A percentile compares a stretch with the other conserved stretches of the same genome.
Conservation (phyloP, 2,888 invertebrate genomes). For the Caenorhabditis uteleia region DNA sequence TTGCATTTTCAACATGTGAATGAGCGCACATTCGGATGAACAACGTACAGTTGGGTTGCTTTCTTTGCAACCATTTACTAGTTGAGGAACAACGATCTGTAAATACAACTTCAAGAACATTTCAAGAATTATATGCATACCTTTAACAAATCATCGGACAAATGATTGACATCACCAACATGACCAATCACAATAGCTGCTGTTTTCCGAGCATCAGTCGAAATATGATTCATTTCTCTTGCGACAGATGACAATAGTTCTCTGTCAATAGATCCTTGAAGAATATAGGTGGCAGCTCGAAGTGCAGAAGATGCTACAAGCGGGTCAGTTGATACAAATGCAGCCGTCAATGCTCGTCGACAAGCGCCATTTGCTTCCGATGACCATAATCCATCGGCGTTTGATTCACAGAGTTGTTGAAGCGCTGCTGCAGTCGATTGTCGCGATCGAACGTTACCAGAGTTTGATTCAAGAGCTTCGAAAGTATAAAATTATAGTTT, state of each 20-base stretch:
- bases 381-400: constrained; percentile 34
- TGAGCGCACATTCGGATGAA: constrained; percentile 89
- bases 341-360: constrained; percentile 32
- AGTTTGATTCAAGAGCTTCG: constrained; percentile 34
- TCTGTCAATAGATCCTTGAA: constrained; percentile 74
- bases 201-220: constrained; percentile 76
- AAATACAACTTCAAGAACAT: background rate
- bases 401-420: constrained; percentile 36
- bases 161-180: constrained; percentile 18
- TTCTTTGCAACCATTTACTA: constrained; percentile 97
- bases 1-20: constrained; percentile 83
- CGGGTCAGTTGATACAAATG: constrained; percentile 31
- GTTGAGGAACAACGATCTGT: constrained; percentile 81
- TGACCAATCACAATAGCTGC: constrained; percentile 43
- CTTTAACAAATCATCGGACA: constrained; percentile 46
- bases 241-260: constrained; percentile 79
- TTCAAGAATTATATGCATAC: constrained; percentile 3
- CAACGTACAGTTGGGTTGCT: constrained; percentile 93
- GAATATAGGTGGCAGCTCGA: constrained; percentile 31
- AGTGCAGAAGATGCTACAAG: constrained; percentile 39
- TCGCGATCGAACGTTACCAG: constrained; percentile 11
- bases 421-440: constrained; percentile 42
- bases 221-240: constrained; percentile 81
- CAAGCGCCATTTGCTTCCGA: constrained; percentile 25
- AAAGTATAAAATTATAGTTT: too few species aligned